Evolutionary conservation across 2,888 invertebrate species (phyloP).

Genomic region (Perdita meconis): DNA sequence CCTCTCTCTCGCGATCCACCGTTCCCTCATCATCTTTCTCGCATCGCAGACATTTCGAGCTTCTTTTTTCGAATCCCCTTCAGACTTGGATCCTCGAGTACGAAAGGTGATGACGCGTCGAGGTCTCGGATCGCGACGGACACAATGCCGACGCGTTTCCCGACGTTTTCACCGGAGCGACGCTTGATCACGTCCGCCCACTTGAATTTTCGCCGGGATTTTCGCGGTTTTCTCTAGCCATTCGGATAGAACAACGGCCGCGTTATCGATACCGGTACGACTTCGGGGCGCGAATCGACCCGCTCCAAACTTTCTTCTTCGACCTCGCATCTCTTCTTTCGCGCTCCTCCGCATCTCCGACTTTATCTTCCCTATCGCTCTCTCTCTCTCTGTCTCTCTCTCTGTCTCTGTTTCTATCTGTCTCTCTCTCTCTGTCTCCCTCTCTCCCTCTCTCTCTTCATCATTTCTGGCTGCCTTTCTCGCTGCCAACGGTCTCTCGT

Average conservation of each 20-base stretch:
- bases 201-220: background rate
- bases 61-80: too few species aligned
- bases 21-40: background rate
- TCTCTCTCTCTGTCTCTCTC: slow-evolving; percentile 8
- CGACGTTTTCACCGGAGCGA: too few species aligned
- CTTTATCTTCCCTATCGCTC: slow-evolving; percentile 30
- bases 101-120: background rate
- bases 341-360: slow-evolving; percentile 25
- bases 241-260: background rate
- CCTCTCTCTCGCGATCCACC: too few species aligned
- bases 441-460: slow-evolving; percentile 28
- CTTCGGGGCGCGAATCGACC: too few species aligned
- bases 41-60: background rate
- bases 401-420: slow-evolving; percentile 4
- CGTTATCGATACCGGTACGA: background rate
- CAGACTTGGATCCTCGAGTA: background rate
- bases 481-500: slow-evolving; percentile 58
- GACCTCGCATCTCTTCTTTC: slow-evolving; percentile 11
- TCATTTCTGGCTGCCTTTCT: slow-evolving; percentile 58
- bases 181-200: background rate
- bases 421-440: background rate
- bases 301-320: too few species aligned
- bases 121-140: background rate
- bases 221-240: background rate
- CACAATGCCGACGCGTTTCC: too few species aligned